These are phyloP conservation scores for Ooceraea biroi DNA, from an alignment of 1,140 invertebrate genomes.

Conservation along the genomic window DNA sequence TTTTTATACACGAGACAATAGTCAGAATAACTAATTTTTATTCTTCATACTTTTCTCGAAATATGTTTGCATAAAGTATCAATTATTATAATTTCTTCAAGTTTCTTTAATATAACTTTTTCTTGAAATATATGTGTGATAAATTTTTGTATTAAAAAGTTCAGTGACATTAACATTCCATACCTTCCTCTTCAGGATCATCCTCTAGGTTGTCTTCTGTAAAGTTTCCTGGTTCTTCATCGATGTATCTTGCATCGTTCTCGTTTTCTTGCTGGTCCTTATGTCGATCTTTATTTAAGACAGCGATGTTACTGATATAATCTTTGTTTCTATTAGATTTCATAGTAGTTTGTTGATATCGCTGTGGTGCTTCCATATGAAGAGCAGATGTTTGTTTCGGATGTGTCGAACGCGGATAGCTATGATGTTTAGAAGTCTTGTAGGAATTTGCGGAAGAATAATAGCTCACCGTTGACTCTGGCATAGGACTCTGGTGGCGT, in stretches of 20 bases:
- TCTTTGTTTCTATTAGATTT: conserved; percentile 60
- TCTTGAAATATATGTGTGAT: not conserved
- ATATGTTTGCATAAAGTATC: not conserved
- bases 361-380: conserved; percentile 26
- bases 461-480: conserved; percentile 62
- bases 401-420: conserved; percentile 48
- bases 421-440: conserved; percentile 59
- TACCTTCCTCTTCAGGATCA: conserved; percentile 72
- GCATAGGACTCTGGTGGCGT: conserved; percentile 58
- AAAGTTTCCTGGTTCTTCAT: conserved; percentile 60
- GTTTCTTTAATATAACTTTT: not conserved
- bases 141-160: not conserved
- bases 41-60: not conserved
- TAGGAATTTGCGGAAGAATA: conserved; percentile 64
- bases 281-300: conserved; percentile 61
- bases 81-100: not conserved
- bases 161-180: not conserved
- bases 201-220: conserved; percentile 69
- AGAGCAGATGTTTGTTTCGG: conserved; percentile 48
- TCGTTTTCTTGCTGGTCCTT: conserved; percentile 61
- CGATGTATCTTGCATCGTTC: conserved; percentile 57
- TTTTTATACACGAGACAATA: no score
- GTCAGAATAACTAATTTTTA: no score
- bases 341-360: conserved; percentile 35
- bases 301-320: conserved; percentile 41